Evolutionary conservation across 2,797 vertebrate genomes (phyloP), one percentile per base, ranked within the genome.

Genomic region (Lutjanus argentimaculatus): DNA sequence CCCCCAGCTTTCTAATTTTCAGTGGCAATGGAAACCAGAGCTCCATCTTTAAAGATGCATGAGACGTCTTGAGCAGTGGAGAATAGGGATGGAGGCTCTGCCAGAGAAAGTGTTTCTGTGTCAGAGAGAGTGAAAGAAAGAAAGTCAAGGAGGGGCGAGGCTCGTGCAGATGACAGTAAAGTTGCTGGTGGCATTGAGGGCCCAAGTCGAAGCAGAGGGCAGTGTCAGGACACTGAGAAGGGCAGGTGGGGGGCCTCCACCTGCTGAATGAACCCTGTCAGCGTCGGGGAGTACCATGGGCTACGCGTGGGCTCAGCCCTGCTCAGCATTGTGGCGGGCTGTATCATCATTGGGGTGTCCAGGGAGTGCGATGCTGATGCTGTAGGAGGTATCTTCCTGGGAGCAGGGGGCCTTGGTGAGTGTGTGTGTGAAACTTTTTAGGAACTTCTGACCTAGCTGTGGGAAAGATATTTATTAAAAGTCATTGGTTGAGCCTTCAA

Each of bases 281-380:
- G 94, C 72, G 88, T 93, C 55, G 95, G 96, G 91, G 92, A 97
- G 94, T 96, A 96, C 90, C 96, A 93, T 88, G 96, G 96, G 87
- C 93, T 97, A 69, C 95, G 96, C 91, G 95, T 97, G 93, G 95
- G 96, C 80, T 96, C 96, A 0, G 94, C 96, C 90, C 91, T 96
- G 89, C 92, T 97, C 30, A 89, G 96, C 91, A 96, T 97, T 36
- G 95, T 96, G 91, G 96, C 97, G 0, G 97, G 97, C 85, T 97
- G 96, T 92, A 96, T 97, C 92, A 96, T 97, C 89, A 96, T 97
- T 0, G 95, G 96, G 2, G 94, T 97, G 71, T 98, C 97, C 19
- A 89, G 95, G 72, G 95, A 97, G 77, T 97, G 96, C 68, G 95
- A 96, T 8, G 96, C 95, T 9, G 95, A 96, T 79, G 95, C 96